Evolutionary conservation across 2,888 invertebrate species (phyloP).

Genomic region (Caenorhabditis japonica): DNA sequence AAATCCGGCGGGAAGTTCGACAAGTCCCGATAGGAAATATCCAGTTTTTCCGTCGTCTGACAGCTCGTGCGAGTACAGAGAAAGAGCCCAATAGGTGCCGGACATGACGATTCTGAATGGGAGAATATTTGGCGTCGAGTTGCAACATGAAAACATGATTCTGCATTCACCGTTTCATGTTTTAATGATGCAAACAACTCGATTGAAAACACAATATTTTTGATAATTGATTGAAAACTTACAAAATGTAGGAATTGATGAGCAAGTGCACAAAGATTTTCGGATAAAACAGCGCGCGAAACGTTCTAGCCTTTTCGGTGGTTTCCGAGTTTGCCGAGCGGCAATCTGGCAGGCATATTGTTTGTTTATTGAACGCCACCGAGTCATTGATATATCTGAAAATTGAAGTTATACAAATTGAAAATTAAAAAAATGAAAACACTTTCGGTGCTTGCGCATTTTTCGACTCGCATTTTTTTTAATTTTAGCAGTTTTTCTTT

Average conservation of each 20-base stretch:
- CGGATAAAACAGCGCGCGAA: slow-evolving; percentile 25
- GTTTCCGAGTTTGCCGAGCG: slow-evolving; percentile 18
- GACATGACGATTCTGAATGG: slow-evolving; percentile 71
- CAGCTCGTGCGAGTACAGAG: slow-evolving; percentile 73
- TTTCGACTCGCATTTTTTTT: too few species aligned
- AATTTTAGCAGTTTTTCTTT: too few species aligned
- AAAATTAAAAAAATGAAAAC: too few species aligned
- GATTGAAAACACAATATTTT: too few species aligned
- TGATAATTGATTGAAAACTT: slow-evolving; percentile 18
- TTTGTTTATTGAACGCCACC: slow-evolving; percentile 60
- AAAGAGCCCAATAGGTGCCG: slow-evolving; percentile 75
- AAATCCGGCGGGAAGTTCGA: slow-evolving; percentile 74
- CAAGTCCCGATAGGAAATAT: slow-evolving; percentile 74
- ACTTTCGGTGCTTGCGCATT: too few species aligned
- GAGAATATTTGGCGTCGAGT: too few species aligned
- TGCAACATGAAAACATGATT: too few species aligned
- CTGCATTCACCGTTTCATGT: too few species aligned
- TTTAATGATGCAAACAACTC: too few species aligned
- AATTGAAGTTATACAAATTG: too few species aligned
- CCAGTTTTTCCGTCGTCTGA: slow-evolving; percentile 74
- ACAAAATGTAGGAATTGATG: slow-evolving; percentile 70
- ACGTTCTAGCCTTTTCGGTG: slow-evolving; percentile 30
- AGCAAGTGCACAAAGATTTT: slow-evolving; percentile 64
- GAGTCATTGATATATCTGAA: slow-evolving; percentile 64
- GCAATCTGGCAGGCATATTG: slow-evolving; percentile 38